Evolutionary conservation across 2,888 invertebrate species (phyloP).

Genomic region (Cryptocephalus moraei): DNA sequence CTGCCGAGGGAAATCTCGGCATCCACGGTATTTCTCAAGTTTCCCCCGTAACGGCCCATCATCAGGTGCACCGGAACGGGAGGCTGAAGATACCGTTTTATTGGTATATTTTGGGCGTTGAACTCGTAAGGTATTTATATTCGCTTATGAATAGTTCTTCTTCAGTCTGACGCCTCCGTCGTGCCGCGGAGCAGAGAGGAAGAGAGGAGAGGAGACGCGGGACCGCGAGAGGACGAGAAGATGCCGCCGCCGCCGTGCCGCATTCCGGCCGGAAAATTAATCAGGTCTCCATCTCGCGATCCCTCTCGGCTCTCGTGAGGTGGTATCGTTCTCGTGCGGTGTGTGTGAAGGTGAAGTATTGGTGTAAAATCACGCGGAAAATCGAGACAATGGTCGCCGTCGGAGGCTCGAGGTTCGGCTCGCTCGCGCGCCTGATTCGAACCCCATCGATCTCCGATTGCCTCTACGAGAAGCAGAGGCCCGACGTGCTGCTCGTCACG

Average conservation of each 20-base stretch:
- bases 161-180: constrained; percentile 3
- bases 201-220: too few relatives aligned
- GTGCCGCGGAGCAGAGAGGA: too few relatives aligned
- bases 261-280: background rate
- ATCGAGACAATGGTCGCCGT: constrained; percentile 22
- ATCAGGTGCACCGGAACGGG: too few relatives aligned
- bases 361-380: background rate
- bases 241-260: constrained; percentile 1
- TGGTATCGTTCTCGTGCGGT: background rate
- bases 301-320: background rate
- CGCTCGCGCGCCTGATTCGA: constrained; percentile 10
- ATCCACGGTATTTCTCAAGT: too few relatives aligned
- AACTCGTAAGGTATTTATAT: constrained; percentile 25
- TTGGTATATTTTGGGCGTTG: constrained; percentile 7
- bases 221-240: background rate
- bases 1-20: too few relatives aligned
- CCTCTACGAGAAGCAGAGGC: constrained; percentile 22
- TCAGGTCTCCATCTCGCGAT: background rate
- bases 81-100: too few relatives aligned
- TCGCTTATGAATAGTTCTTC: constrained; percentile 18
- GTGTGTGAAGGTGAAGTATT: too few relatives aligned
- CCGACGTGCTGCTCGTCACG: constrained; percentile 26
- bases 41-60: too few relatives aligned
- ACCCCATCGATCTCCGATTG: constrained; percentile 33
- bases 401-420: constrained; percentile 9